Evolutionary conservation across 2,888 invertebrate genomes (phyloP).

Genomic region (Philhelius pedissequus): DNA sequence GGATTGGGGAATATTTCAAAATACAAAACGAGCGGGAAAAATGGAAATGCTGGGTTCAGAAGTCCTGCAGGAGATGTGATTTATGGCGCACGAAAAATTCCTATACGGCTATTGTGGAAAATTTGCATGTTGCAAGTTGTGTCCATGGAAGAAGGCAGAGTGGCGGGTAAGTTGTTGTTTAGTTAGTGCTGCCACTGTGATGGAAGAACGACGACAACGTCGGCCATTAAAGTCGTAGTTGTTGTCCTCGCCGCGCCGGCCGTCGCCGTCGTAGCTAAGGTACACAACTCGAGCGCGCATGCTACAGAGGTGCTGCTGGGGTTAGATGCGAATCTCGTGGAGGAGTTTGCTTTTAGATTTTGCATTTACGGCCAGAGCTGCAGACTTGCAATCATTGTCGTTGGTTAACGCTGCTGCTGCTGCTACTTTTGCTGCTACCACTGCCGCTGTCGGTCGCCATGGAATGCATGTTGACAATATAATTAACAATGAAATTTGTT

Average conservation of each 20-base stretch:
- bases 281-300: constrained; percentile 32
- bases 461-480: constrained; percentile 73
- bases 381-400: constrained; percentile 28
- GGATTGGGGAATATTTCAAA: constrained; percentile 38
- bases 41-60: constrained; percentile 66
- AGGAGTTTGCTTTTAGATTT: no score
- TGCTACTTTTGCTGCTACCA: background rate
- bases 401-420: background rate
- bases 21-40: constrained; percentile 36
- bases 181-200: constrained; percentile 46
- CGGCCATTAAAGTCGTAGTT: constrained; percentile 15
- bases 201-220: constrained; percentile 43
- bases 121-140: constrained; percentile 63
- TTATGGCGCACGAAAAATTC: constrained; percentile 68
- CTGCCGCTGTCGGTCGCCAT: constrained; percentile 46
- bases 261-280: no score
- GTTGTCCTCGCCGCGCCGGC: no score
- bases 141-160: constrained; percentile 21
- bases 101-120: constrained; percentile 64
- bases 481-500: constrained; percentile 78
- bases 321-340: constrained; percentile 68
- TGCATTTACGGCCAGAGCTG: constrained; percentile 23
- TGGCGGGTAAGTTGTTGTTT: constrained; percentile 27
- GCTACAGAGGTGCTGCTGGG: constrained; percentile 58
- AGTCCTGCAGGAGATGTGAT: constrained; percentile 69